Percentiles rank a stretch among this genome's conserved stretches.
These are phyloP conservation scores for Anabacerthia variegaticeps DNA, from an alignment of 2,797 vertebrate genomes.

Conservation along the genomic window DNA sequence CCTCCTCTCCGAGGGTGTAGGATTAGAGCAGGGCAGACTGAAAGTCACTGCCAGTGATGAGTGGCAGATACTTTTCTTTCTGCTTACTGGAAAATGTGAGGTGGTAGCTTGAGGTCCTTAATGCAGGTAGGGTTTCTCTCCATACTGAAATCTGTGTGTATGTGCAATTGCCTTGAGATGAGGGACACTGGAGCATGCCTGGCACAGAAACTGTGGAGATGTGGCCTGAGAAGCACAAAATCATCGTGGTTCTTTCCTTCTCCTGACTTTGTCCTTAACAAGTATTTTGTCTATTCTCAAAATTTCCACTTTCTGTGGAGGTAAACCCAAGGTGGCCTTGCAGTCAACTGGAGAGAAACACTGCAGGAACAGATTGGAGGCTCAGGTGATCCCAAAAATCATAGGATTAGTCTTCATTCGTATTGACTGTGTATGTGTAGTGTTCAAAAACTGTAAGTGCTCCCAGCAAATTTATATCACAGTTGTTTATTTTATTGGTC, in stretches of 20 bases:
- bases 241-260: neutral
- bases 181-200: neutral
- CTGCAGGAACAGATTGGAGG: neutral
- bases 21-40: neutral
- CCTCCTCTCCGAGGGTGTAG: neutral
- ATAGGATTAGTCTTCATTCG: fast-evolving
- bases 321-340: neutral
- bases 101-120: neutral
- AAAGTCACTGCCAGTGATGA: neutral
- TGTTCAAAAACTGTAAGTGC: neutral
- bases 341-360: neutral
- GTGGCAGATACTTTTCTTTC: neutral
- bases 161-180: neutral
- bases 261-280: neutral
- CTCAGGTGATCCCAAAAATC: neutral
- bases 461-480: neutral
- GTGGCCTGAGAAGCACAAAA: neutral
- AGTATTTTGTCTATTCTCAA: neutral
- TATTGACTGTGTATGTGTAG: neutral
- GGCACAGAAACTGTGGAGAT: neutral
- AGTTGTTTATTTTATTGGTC: neutral
- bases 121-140: neutral
- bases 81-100: neutral
- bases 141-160: neutral
- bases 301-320: neutral